Conservation (phyloP, 2,113 vertebrate genomes). For the Percopsis transmontana region DNA sequence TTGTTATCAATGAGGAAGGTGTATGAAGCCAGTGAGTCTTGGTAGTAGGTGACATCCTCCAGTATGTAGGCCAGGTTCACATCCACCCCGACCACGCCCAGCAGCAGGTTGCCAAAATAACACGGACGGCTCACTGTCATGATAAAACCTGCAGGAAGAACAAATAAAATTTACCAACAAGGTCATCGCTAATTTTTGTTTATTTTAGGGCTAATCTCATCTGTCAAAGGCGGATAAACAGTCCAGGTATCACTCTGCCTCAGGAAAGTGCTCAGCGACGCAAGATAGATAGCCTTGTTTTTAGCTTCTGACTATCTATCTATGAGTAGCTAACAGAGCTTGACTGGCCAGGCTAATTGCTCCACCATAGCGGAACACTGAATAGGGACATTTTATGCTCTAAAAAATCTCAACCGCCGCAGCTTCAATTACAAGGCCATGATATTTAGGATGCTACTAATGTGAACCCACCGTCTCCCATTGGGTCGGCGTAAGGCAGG, state of each 20-base stretch:
- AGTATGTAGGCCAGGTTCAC: constrained; percentile 97
- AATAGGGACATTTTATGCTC: neutral
- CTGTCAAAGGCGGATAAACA: too few species aligned
- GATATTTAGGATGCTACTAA: too few species aligned
- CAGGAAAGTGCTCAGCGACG: too few species aligned
- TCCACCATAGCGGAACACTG: too few species aligned
- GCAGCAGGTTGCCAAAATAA: constrained; percentile 95
- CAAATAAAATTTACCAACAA: neutral
- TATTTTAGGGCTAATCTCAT: neutral
- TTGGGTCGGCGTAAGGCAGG: constrained; percentile 92
- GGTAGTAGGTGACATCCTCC: constrained; percentile 98
- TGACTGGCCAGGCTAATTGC: too few species aligned
- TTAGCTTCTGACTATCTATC: too few species aligned
- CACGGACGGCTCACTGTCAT: constrained; percentile 98
- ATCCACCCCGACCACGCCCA: constrained; percentile 97
- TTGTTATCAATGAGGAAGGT: constrained; percentile 99
- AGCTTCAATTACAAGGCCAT: too few species aligned
- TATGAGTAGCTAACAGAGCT: too few species aligned
- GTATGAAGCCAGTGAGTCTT: constrained; percentile 96
- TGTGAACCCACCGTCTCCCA: constrained; percentile 90
- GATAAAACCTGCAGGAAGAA: constrained; percentile 84
- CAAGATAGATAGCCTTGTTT: too few species aligned
- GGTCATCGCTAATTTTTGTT: neutral
- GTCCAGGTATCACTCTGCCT: too few species aligned
- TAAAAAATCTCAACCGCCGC: too few species aligned